Conservation (phyloP, 2,888 invertebrate species). For the Polia nebulosa region DNA sequence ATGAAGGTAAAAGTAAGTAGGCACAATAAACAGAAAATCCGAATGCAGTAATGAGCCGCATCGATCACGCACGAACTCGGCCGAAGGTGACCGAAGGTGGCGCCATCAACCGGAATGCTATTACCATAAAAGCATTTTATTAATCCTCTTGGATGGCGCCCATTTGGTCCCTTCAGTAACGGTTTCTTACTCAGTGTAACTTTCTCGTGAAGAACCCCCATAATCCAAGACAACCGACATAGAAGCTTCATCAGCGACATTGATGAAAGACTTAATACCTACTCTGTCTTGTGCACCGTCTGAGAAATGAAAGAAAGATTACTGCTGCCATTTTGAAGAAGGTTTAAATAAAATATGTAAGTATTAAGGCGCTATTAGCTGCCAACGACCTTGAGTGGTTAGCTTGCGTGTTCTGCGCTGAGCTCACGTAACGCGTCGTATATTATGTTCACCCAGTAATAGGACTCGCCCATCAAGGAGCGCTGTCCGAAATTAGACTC, state of each 20-base stretch:
- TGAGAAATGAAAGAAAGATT: constrained; percentile 19
- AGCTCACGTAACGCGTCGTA: too few species aligned
- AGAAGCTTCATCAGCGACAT: not conserved
- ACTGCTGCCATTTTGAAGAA: constrained; percentile 10
- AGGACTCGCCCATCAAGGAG: too few species aligned
- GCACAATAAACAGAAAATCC: constrained; percentile 41
- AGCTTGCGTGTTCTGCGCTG: too few species aligned
- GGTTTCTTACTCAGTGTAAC: constrained; percentile 20
- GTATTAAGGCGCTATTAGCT: too few species aligned
- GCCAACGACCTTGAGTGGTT: too few species aligned
- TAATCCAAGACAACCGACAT: constrained; percentile 3
- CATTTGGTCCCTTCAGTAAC: constrained; percentile 33
- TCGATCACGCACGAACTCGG: constrained; percentile 70
- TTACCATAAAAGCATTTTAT: constrained; percentile 61
- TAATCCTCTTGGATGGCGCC: constrained; percentile 64
- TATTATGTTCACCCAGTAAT: too few species aligned
- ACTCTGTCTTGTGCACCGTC: not conserved
- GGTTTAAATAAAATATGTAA: constrained; percentile 33
- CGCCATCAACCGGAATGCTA: constrained; percentile 74
- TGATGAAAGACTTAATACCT: constrained; percentile 7
- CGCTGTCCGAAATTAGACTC: too few species aligned
- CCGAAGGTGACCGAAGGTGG: constrained; percentile 69
- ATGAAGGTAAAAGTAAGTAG: constrained; percentile 60
- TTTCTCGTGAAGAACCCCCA: constrained; percentile 11
- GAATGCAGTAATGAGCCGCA: constrained; percentile 59